Base-by-base conservation (phyloP, 2,797 vertebrate species). In the Microctenopoma stevenorrisi region DNA sequence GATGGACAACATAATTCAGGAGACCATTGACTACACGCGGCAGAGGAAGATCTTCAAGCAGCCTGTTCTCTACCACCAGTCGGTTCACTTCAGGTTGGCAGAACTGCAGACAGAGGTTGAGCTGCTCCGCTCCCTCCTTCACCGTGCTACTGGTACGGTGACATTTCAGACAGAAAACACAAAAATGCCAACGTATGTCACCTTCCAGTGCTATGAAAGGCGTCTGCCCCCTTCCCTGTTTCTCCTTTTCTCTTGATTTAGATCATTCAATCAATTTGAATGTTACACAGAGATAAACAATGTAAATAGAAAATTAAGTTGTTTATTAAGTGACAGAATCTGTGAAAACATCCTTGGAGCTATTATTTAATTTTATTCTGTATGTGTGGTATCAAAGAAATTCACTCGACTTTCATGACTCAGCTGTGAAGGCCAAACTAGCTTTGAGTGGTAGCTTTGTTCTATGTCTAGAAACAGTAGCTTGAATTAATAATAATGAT, bases 21-120 rank as follows among this genome's bases (percentile, higher is more conserved):
- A 96, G 61, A 97, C 96, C 1, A 87, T 95, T 8, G 77, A 92
- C 12, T 97, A 97, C 91, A 95, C 95, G 0, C 57, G 63, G 2
- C 94, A 96, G 83, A 88, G 95, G 71, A 93, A 94, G 79, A 92
- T 93, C 78, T 98, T 97, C 82, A 89, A 82, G 44, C 88, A 78
- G 65, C 82, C 96, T 0, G 61, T 97, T 46, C 92, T 97, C 73
- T 42, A 95, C 84, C 94, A 97, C 85, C 96, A 98, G 85, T 30
- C 84, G 0, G 94, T 97, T 66, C 94, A 96, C 63, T 98, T 95
- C 88, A 91, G 91, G 74, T 83, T 98, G 89, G 97, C 96, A 0
- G 95, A 97, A 90, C 90, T 97, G 79, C 91, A 94, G 53, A 96
- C 95, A 0, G 95, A 97, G 56, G 74, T 97, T 2, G 96, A 98